These are phyloP conservation scores for Ammodytes dubius DNA, from an alignment of 2,113 vertebrate genomes.

Conservation along the genomic window DNA sequence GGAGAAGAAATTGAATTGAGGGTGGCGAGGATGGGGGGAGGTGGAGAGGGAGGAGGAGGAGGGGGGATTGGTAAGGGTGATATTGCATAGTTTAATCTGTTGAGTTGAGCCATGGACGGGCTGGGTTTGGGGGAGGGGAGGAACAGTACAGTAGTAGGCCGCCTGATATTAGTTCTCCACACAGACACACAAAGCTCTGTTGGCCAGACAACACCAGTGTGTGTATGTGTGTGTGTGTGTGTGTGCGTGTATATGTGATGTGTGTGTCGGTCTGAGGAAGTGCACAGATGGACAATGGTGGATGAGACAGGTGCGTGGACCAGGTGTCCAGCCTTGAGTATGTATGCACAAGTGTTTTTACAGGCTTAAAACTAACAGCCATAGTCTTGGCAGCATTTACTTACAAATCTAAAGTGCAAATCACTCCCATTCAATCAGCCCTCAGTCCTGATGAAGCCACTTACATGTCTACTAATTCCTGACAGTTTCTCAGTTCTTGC, in stretches of 20 bases:
- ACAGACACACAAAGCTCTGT: constrained; percentile 15
- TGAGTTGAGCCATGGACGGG: constrained; percentile 78
- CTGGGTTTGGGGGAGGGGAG: constrained; percentile 68
- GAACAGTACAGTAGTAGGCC: constrained; percentile 66
- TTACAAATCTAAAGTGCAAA: constrained; percentile 52
- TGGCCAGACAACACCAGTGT: constrained; percentile 25
- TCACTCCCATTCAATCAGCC: constrained; percentile 53
- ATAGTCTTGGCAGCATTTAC: constrained; percentile 28
- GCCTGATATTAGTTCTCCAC: constrained; percentile 68
- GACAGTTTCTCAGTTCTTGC: constrained; percentile 34
- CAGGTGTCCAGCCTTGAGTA: constrained; percentile 55
- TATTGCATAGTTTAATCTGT: constrained; percentile 86
- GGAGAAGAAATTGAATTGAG: constrained; percentile 78
- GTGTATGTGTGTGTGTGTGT: constrained; percentile 27
- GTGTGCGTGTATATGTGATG: constrained; percentile 29
- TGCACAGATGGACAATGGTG: constrained; percentile 71
- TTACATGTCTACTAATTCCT: constrained; percentile 62
- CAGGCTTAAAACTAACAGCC: constrained; percentile 42
- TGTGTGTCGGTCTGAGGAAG: constrained; percentile 15
- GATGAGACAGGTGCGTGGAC: constrained; percentile 64
- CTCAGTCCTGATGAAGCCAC: constrained; percentile 55
- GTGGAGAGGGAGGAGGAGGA: constrained; percentile 39
- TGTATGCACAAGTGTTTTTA: constrained; percentile 52
- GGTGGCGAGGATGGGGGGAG: constrained; percentile 51
- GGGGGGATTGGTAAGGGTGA: constrained; percentile 80